These are phyloP conservation scores for Pseudococcus viburni DNA, from an alignment of 2,888 invertebrate genomes.

Conservation along the genomic window DNA sequence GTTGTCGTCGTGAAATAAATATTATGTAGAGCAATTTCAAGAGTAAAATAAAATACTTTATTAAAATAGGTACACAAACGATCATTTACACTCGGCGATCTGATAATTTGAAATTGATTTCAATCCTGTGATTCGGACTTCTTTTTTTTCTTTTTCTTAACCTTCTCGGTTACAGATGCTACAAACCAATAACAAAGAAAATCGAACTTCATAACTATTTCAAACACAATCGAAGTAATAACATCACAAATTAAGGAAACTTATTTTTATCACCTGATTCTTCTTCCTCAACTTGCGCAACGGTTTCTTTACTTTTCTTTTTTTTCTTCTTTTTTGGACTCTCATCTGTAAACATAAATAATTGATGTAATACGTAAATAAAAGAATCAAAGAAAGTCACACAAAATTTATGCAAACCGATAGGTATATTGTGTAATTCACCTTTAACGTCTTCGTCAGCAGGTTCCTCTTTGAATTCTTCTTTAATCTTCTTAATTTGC, in stretches of 20 bases:
- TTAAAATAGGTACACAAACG: constrained; percentile 1
- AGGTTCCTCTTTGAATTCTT: constrained; percentile 68
- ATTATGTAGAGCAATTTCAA: not conserved
- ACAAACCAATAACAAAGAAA: not conserved
- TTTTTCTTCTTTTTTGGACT: constrained; percentile 62
- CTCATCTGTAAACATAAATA: constrained; percentile 56
- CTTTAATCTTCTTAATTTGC: constrained; percentile 68
- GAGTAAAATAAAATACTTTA: not conserved
- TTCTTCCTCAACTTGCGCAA: not conserved
- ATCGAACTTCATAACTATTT: not conserved
- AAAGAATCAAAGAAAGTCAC: not conserved
- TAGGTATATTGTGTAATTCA: not conserved
- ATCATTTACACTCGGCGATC: not conserved
- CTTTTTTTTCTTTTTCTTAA: constrained; percentile 42
- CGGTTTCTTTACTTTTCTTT: constrained; percentile 60
- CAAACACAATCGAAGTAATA: not conserved
- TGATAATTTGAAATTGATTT: not conserved
- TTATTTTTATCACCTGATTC: not conserved
- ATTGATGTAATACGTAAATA: too few relatives aligned
- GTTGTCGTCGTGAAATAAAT: not conserved
- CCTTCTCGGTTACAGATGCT: not conserved
- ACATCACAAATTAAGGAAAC: not conserved
- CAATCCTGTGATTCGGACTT: constrained; percentile 21
- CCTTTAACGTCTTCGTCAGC: constrained; percentile 65
- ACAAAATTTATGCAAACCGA: not conserved